Base-by-base conservation (phyloP, 2,888 invertebrate genomes). In the Caenorhabditis sulstoni region DNA sequence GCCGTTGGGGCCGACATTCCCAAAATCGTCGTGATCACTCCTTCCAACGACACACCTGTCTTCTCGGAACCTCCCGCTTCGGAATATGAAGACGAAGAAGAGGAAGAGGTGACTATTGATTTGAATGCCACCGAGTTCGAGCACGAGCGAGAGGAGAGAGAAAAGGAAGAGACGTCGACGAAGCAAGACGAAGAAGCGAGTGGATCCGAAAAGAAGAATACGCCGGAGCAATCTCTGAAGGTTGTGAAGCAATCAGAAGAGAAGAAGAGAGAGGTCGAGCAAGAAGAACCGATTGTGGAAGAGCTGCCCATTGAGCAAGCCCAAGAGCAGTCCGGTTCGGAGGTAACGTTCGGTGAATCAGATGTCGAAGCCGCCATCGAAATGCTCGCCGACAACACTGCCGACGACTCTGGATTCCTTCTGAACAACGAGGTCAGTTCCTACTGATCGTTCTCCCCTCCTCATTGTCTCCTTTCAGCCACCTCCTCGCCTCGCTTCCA, bases 341-440 rank as follows among this genome's bases (percentile, higher is more conserved):
- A 29, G 4, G n/a, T n/a, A n/a, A n/a, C n/a, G n/a, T n/a, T n/a
- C n/a, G n/a, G n/a, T n/a, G n/a, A n/a, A n/a, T n/a, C n/a, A n/a
- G n/a, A n/a, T n/a, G n/a, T n/a, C n/a, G n/a, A 29, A 29, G 29
- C 3, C 29, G 29, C 29, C 29, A 29, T 29, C 9, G 47, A 47
- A 18, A 8, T 47, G 16, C 7, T 29, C 29, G 29, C 3, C 3
- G 29, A 29, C 29, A 29, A 3, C 20, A 61, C 55, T 11, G 77
- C 77, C 7, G 70, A 77, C 18, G 77, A 77, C 39, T 77, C 77
- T 3, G 52, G 64, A 16, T 77, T 77, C 23, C 49, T 77, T 39
- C 35, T 77, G 12, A 50, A 66, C 37, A 49, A 71, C 35, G 50
- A 44, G 49, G 75, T 74, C 7, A 37, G n/a, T 47, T 16, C 4